Evolutionary conservation across 2,888 invertebrate genomes (phyloP).

Genomic region (Pediacus dermestoides): DNA sequence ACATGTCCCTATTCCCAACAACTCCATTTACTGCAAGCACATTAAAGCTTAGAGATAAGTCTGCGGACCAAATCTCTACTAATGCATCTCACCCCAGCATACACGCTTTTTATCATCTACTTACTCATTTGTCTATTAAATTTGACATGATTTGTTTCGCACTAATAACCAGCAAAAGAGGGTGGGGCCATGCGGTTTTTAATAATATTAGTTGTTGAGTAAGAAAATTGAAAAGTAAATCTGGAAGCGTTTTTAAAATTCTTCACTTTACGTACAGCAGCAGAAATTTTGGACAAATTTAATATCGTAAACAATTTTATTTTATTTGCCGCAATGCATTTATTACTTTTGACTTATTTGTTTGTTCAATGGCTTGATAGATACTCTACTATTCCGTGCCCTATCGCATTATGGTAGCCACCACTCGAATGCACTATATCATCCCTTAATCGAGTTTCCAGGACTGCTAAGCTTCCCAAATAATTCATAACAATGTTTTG

Average conservation of each 20-base stretch:
- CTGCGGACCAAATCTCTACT: slow-evolving; percentile 25
- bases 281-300: too few species aligned
- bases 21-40: background rate
- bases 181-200: too few species aligned
- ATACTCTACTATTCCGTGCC: slow-evolving; percentile 34
- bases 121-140: slow-evolving; percentile 35
- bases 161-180: too few species aligned
- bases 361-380: background rate
- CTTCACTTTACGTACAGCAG: too few species aligned
- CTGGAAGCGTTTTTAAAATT: too few species aligned
- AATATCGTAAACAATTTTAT: too few species aligned
- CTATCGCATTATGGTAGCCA: slow-evolving; percentile 33
- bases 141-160: slow-evolving; percentile 35
- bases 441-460: slow-evolving; percentile 38
- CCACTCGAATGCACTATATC: slow-evolving; percentile 33
- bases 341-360: too few species aligned
- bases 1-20: slow-evolving; percentile 4
- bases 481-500: slow-evolving; percentile 30
- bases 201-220: too few species aligned
- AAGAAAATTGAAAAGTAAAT: too few species aligned
- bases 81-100: slow-evolving; percentile 15
- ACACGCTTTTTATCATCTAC: slow-evolving; percentile 30
- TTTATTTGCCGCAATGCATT: too few species aligned
- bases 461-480: slow-evolving; percentile 39
- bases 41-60: slow-evolving; percentile 5